A percentile compares a stretch with the other conserved stretches of the same genome.
Conservation (phyloP, 2,113 vertebrate genomes). For the Apodemus sylvaticus region DNA sequence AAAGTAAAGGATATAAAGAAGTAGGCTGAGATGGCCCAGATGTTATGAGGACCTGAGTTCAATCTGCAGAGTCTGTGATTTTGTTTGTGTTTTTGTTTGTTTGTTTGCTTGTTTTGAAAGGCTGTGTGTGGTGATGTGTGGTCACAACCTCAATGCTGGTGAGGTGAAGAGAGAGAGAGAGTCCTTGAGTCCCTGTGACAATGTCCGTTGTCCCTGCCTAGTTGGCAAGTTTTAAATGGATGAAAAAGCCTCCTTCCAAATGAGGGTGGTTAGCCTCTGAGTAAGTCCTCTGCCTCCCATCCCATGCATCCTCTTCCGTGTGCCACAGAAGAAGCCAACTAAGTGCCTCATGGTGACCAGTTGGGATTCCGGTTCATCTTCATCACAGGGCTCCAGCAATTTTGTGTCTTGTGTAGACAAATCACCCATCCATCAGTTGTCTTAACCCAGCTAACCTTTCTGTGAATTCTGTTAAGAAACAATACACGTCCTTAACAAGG, state of each 20-base stretch:
- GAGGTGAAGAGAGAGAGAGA: not conserved
- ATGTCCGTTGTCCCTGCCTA: not conserved
- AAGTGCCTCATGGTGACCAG: conserved; percentile 85
- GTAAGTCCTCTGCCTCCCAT: not conserved
- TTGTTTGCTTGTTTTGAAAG: not conserved
- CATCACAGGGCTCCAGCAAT: conserved; percentile 81
- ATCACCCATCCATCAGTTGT: not conserved
- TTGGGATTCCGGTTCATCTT: conserved; percentile 85
- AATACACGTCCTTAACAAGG: not conserved
- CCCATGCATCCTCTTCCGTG: too few species aligned
- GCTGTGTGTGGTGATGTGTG: not conserved
- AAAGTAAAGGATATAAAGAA: too few species aligned
- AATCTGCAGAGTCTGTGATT: not conserved
- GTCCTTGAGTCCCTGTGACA: not conserved
- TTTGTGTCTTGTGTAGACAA: conserved; percentile 82
- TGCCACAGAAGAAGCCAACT: conserved; percentile 27
- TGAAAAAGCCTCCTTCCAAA: not conserved
- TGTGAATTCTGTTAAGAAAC: not conserved
- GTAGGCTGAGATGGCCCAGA: not conserved
- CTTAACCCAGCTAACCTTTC: not conserved
- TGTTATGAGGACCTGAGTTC: not conserved
- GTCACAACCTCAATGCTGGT: not conserved
- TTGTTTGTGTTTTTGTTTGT: not conserved
- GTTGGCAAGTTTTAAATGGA: not conserved
- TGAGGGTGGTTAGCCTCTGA: not conserved